Percentiles rank a stretch among this genome's conserved stretches.
Conservation (phyloP, 2,113 vertebrate species). For the Hucho hucho region DNA sequence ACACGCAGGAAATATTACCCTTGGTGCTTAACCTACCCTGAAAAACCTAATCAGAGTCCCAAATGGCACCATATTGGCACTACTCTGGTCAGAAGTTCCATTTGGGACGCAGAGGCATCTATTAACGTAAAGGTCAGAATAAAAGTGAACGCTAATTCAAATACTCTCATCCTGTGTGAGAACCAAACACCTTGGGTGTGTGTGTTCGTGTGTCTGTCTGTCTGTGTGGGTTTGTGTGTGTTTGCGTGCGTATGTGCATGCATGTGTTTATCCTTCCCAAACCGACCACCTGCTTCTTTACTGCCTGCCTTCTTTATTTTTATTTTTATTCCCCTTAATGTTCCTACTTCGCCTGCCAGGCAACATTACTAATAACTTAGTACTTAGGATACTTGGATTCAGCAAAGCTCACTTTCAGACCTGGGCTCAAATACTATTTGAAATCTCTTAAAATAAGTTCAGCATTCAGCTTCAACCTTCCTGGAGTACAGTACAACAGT, state of each 20-base stretch:
- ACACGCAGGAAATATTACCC: conserved; percentile 22
- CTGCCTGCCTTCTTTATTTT: not conserved
- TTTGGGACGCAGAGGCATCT: no score
- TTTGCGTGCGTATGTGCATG: no score
- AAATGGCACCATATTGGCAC: not conserved
- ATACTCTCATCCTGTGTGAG: conserved; percentile 4
- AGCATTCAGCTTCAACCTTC: no score
- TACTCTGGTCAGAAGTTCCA: no score
- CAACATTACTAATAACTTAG: not conserved
- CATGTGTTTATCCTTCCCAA: not conserved
- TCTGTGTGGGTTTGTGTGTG: not conserved
- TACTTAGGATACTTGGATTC: not conserved
- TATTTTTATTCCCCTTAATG: not conserved
- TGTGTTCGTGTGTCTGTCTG: not conserved
- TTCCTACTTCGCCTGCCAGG: not conserved
- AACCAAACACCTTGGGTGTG: not conserved
- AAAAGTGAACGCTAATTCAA: conserved; percentile 8
- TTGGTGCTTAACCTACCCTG: conserved; percentile 19
- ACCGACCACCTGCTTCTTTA: not conserved
- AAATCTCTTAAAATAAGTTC: not conserved
- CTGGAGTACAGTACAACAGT: no score
- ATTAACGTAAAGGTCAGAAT: conserved; percentile 35
- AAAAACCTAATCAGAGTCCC: conserved; percentile 13
- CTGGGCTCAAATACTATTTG: no score
- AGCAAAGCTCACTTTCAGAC: no score